Percentiles rank a stretch among this genome's conserved stretches.
Evolutionary conservation across 1,140 invertebrate species (phyloP).

Genomic region (Apis laboriosa): DNA sequence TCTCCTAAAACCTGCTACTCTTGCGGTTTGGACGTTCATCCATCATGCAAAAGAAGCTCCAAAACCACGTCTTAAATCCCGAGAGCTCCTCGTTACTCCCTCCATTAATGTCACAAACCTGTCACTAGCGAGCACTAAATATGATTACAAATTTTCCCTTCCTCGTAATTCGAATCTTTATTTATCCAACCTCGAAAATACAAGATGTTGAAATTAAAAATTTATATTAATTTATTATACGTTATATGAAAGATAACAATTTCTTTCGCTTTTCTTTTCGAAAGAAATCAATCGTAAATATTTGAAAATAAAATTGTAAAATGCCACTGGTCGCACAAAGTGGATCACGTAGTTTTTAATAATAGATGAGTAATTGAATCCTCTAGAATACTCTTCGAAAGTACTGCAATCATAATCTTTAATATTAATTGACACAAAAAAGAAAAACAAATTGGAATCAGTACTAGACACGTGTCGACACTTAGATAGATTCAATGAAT

Average conservation of each 20-base stretch:
- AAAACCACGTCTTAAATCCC: constrained; percentile 8
- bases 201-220: neutral
- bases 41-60: constrained; percentile 19
- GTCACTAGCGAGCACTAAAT: neutral
- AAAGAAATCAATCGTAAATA: too few species aligned
- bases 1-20: neutral
- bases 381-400: neutral
- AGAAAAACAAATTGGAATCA: neutral
- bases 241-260: too few species aligned
- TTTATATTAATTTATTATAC: too few species aligned
- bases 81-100: neutral
- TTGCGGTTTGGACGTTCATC: constrained; percentile 18
- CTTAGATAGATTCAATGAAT: neutral
- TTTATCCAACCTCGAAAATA: too few species aligned
- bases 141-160: neutral
- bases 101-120: neutral
- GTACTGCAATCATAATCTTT: neutral
- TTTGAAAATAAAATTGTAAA: too few species aligned
- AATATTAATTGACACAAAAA: constrained; percentile 3
- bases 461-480: neutral
- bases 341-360: too few species aligned
- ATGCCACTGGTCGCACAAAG: too few species aligned
- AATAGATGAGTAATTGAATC: too few species aligned
- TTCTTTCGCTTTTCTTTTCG: too few species aligned
- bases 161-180: neutral